phyloP scores from a whole-genome alignment of 2,888 invertebrate species.

The Therioaphis trifolii region DNA sequence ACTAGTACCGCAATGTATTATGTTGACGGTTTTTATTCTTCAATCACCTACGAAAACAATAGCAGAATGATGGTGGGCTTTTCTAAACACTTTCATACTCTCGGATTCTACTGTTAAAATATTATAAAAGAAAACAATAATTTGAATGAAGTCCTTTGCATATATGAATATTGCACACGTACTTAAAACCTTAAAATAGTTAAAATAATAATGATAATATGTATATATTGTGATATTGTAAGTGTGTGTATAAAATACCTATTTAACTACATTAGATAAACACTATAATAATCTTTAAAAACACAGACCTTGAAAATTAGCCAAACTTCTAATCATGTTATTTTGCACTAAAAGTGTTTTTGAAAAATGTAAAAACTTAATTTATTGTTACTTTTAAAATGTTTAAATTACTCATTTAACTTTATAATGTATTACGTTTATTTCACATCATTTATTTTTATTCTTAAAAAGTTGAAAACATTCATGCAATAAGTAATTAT shows the following conservation, averaged over 20 bases:
- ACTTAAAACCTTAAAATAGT: no score
- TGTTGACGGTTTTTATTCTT: constrained; percentile 30
- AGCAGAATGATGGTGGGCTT: background rate
- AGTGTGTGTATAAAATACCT: no score
- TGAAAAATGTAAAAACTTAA: constrained; percentile 10
- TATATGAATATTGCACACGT: background rate
- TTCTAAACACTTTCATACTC: constrained; percentile 31
- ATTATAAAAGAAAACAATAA: constrained; percentile 35
- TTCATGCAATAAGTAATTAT: background rate
- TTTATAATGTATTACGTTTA: background rate
- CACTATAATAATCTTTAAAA: background rate
- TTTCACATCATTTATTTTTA: background rate
- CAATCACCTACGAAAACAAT: constrained; percentile 27
- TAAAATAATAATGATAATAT: no score
- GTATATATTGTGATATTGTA: no score
- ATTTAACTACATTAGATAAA: background rate
- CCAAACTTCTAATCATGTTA: constrained; percentile 5
- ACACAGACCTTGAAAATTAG: background rate
- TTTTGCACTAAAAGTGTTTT: constrained; percentile 14
- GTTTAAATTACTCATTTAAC: no score
- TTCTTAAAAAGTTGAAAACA: background rate
- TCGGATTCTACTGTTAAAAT: constrained; percentile 11
- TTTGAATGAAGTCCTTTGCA: background rate
- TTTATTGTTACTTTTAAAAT: no score
- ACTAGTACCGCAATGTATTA: background rate